phyloP scores from a whole-genome alignment of 2,888 invertebrate genomes.

The Axea sp. region DNA sequence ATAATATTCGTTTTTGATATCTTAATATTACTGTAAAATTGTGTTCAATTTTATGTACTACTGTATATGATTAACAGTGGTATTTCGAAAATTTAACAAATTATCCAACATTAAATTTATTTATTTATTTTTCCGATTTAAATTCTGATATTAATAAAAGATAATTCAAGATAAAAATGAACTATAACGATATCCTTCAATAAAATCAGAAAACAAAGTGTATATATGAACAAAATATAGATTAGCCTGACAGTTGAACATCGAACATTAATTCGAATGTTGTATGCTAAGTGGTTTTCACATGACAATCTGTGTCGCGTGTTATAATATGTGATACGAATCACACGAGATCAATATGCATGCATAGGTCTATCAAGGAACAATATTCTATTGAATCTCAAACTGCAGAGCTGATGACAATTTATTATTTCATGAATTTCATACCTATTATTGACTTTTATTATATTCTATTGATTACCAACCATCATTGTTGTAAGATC shows the following conservation, averaged over 20 bases:
- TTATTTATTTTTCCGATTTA: no score
- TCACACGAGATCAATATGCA: conserved; percentile 37
- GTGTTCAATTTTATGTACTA: no score
- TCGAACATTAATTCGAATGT: conserved; percentile 57
- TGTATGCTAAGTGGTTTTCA: conserved; percentile 60
- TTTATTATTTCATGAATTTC: conserved; percentile 40
- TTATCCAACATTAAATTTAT: no score
- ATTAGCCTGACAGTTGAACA: conserved; percentile 59
- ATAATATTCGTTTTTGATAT: no score
- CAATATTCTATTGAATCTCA: conserved; percentile 19
- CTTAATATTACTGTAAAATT: no score
- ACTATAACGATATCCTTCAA: no score
- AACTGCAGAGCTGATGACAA: conserved; percentile 25
- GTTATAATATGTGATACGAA: conserved; percentile 48
- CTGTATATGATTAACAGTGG: no score
- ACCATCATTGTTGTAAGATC: neutral
- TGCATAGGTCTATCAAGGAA: conserved; percentile 18
- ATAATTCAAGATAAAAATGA: no score
- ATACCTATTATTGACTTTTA: conserved; percentile 34
- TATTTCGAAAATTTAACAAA: no score
- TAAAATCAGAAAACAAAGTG: no score
- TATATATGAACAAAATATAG: conserved; percentile 48
- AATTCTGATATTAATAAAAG: no score
- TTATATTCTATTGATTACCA: conserved; percentile 15
- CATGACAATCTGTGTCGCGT: conserved; percentile 50